Base-by-base conservation (phyloP, 92 coral and sea anemone species). In the Zoanthus sansibaricus region DNA sequence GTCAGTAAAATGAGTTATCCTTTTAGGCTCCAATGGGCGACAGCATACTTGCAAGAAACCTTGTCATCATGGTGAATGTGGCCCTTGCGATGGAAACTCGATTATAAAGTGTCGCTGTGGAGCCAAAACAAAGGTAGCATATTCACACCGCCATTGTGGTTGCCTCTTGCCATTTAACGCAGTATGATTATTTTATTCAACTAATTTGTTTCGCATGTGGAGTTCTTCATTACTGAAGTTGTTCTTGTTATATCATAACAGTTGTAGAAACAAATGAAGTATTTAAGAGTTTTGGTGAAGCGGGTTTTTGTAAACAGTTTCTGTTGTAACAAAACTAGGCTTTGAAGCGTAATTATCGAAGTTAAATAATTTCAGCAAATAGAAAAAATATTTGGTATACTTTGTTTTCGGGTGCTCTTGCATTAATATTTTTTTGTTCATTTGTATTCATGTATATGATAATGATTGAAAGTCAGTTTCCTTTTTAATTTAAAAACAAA, bases 61-160 rank as follows among this genome's bases (percentile, higher is more conserved):
- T 45, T 97, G 99, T 76, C 99, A 97, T 86, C 93, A 86, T 71
- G 99, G 99, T 64, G 86, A 88, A 17, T 97, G 99, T 91, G 98
- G 97, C 75, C 87, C 93, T 6, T 97, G 99, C 72, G 93, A 95
- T 90, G 97, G 97, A 13, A 64, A 82, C 37, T 82, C 98, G 84
- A 86, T 84, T 54, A 45, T 97, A 25, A 91, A 67, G 21, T 97
- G 99, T 71, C 90, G 97, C 68, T 97, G 99, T 92, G 94, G 97
- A 14, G 83, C 92, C 72, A 90, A 90, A 16, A 82, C 83, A 1
- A 95, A 97, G 98, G 98, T 96, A 77, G 67, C 42, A 84, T 17
- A 5, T 25, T 12, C 67, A 2, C 42, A 37, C 1, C 17, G 4
- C 33, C n/a, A 68, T 55, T 5, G 61, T 32, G 54, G 66, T 16